These are phyloP conservation scores for Dysdera silvatica DNA, from an alignment of 1,140 invertebrate species.

Conservation along the genomic window DNA sequence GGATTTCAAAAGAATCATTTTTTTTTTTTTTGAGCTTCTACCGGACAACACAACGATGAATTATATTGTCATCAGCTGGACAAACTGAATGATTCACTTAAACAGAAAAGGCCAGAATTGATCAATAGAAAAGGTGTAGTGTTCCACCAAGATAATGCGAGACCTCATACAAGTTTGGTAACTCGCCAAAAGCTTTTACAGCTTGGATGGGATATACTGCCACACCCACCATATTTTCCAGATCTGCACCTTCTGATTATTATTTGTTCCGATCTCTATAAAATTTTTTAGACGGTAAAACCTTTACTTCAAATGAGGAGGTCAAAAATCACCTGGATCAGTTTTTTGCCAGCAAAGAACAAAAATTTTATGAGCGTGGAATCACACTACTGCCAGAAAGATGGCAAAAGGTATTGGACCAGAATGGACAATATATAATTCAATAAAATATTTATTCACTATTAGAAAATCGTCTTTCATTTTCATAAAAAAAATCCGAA, in stretches of 20 bases:
- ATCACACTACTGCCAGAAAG: slow-evolving; percentile 1
- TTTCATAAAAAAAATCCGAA: no score
- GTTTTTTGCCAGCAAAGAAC: not conserved
- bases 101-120: not conserved
- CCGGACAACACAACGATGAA: not conserved
- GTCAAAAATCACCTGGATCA: slow-evolving; percentile 6
- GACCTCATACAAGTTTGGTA: not conserved
- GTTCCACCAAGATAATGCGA: not conserved
- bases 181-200: slow-evolving; percentile 4
- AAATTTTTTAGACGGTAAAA: not conserved
- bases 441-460: not conserved
- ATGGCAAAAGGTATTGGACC: not conserved
- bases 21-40: not conserved
- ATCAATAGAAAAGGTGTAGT: not conserved
- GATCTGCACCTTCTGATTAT: not conserved
- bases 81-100: not conserved
- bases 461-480: not conserved
- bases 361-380: slow-evolving; percentile 5
- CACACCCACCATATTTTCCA: not conserved
- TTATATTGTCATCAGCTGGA: not conserved
- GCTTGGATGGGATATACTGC: not conserved
- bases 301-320: slow-evolving; percentile 2
- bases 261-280: not conserved
- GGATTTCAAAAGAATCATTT: not conserved
- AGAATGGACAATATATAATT: not conserved